phyloP scores from a whole-genome alignment of 2,113 vertebrate genomes.

The Silurus asotus region DNA sequence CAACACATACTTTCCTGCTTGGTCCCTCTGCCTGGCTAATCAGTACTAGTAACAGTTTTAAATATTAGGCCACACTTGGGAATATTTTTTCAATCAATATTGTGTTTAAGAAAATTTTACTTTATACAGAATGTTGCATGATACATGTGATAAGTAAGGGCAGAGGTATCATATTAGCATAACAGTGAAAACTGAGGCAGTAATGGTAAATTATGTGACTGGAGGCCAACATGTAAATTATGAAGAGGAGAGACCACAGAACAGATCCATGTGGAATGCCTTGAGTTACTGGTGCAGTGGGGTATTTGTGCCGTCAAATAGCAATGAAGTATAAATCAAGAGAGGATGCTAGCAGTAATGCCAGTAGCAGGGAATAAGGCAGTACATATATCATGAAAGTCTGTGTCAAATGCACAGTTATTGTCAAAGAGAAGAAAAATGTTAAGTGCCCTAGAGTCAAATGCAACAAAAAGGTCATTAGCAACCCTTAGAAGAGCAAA shows the following conservation, averaged over 20 bases:
- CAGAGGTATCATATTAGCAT: background rate
- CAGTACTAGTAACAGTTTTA: too few relatives aligned
- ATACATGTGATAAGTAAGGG: background rate
- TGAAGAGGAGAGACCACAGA: background rate
- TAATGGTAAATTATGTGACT: too few relatives aligned
- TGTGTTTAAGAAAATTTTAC: background rate
- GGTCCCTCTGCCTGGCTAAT: too few relatives aligned
- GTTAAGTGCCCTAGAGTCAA: background rate
- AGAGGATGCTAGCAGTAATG: background rate
- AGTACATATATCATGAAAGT: too few relatives aligned
- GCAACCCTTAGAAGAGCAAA: background rate
- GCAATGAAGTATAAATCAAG: background rate
- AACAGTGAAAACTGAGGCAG: background rate
- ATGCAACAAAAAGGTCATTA: background rate
- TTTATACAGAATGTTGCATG: background rate
- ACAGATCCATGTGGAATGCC: background rate
- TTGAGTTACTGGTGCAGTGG: background rate
- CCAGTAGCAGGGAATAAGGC: background rate
- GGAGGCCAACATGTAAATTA: background rate
- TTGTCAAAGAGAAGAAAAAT: background rate
- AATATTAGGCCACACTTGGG: too few relatives aligned
- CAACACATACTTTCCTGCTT: too few relatives aligned
- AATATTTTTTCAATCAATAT: background rate
- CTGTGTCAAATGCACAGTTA: background rate
- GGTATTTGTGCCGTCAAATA: background rate